These are phyloP conservation scores for Tachina fera DNA, from an alignment of 2,888 invertebrate species.

Conservation along the genomic window DNA sequence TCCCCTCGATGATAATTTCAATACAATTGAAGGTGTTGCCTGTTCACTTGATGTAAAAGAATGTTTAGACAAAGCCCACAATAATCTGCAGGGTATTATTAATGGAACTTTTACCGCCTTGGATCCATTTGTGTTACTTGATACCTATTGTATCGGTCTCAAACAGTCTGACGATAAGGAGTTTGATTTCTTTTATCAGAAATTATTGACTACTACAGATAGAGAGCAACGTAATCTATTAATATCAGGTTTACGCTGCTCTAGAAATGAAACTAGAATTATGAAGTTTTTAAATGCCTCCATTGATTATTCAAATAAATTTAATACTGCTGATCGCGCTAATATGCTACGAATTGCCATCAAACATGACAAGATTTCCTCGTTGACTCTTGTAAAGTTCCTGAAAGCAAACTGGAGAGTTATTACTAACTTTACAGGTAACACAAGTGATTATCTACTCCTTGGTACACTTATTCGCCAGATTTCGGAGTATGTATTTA, in stretches of 20 bases:
- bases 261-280: constrained; percentile 84
- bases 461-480: constrained; percentile 75
- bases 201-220: constrained; percentile 84
- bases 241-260: constrained; percentile 87
- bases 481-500: constrained; percentile 78
- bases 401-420: constrained; percentile 81
- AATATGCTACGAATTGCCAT: constrained; percentile 36
- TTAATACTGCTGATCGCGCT: constrained; percentile 77
- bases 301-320: constrained; percentile 73
- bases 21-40: constrained; percentile 78
- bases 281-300: constrained; percentile 83
- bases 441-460: constrained; percentile 74
- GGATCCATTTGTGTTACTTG: constrained; percentile 78
- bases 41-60: constrained; percentile 77
- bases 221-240: constrained; percentile 85
- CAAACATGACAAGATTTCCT: neutral
- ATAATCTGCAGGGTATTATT: constrained; percentile 75
- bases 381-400: constrained; percentile 84
- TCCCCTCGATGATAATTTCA: constrained; percentile 77
- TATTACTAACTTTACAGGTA: constrained; percentile 76
- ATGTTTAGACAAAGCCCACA: constrained; percentile 78
- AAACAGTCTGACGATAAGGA: constrained; percentile 82
- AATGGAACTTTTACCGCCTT: constrained; percentile 71
- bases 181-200: constrained; percentile 86
- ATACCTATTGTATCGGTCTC: constrained; percentile 81